A percentile compares a stretch with the other conserved stretches of the same genome.
Evolutionary conservation across 2,888 invertebrate species (phyloP).

Genomic region (Apodemia mormo): DNA sequence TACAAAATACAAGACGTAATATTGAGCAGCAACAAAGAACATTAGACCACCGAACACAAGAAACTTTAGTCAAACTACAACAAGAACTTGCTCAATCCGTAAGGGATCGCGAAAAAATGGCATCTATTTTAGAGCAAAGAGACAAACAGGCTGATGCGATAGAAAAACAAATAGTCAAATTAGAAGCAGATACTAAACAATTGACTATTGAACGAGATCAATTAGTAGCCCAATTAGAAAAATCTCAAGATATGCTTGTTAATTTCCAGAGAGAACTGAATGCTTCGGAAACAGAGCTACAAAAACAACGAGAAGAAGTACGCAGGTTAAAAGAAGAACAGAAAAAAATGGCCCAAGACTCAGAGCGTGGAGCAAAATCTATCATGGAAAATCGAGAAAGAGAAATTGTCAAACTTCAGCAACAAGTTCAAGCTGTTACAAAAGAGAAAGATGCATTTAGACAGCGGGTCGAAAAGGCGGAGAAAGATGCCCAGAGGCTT

Average conservation of each 20-base stretch:
- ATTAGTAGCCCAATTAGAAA: conserved; percentile 93
- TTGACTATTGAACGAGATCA: conserved; percentile 93
- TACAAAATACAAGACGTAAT: conserved; percentile 84
- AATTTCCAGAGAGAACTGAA: conserved; percentile 96
- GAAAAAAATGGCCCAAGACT: conserved; percentile 86
- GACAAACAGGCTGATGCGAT: conserved; percentile 90
- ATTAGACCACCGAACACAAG: conserved; percentile 86
- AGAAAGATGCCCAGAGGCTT: conserved; percentile 88
- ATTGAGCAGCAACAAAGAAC: conserved; percentile 85
- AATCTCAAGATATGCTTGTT: conserved; percentile 95
- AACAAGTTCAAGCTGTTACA: conserved; percentile 84
- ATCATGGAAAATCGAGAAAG: conserved; percentile 86
- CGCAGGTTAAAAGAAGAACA: conserved; percentile 87
- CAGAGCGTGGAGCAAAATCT: conserved; percentile 86
- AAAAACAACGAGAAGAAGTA: conserved; percentile 90
- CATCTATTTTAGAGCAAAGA: conserved; percentile 88
- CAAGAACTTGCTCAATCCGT: conserved; percentile 87
- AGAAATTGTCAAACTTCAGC: conserved; percentile 86
- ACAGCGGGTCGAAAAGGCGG: conserved; percentile 87
- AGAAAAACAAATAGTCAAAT: conserved; percentile 91
- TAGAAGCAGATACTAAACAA: conserved; percentile 93
- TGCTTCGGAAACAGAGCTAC: conserved; percentile 90
- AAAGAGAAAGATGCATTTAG: conserved; percentile 85
- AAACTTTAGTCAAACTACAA: conserved; percentile 86
- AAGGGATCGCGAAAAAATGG: conserved; percentile 89